A percentile compares a stretch with the other conserved stretches of the same genome.
Conservation (phyloP, 2,888 invertebrate genomes). For the Hyles lineata region DNA sequence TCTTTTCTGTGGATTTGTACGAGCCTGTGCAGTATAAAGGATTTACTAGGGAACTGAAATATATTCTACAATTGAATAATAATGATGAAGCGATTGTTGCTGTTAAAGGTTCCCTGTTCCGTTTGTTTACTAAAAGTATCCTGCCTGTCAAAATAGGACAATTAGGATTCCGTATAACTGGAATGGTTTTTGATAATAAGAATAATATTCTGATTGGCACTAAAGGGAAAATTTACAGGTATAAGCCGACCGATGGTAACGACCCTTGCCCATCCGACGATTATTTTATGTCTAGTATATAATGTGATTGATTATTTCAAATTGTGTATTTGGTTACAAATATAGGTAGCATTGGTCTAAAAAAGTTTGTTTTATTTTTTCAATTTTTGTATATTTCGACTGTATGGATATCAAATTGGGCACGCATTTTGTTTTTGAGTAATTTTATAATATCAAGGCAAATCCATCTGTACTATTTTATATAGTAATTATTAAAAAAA, state of each 20-base stretch:
- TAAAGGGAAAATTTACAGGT: slow-evolving; percentile 78
- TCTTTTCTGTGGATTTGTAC: slow-evolving; percentile 67
- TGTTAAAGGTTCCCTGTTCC: slow-evolving; percentile 73
- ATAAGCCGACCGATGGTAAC: slow-evolving; percentile 67
- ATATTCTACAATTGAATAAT: slow-evolving; percentile 69
- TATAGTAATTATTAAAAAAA: no score
- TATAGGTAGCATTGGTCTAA: no score
- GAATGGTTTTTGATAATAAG: slow-evolving; percentile 69
- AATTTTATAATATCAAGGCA: no score
- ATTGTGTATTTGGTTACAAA: no score
- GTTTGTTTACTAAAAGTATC: slow-evolving; percentile 64
- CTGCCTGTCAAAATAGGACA: slow-evolving; percentile 73
- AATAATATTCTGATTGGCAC: slow-evolving; percentile 76
- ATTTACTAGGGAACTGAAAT: slow-evolving; percentile 73
- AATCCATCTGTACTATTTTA: no score
- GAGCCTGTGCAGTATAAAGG: slow-evolving; percentile 79
- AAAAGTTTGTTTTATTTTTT: no score
- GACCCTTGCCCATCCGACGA: slow-evolving; percentile 77
- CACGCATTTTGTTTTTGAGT: no score
- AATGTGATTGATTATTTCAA: slow-evolving; percentile 31
- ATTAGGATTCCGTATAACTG: slow-evolving; percentile 75
- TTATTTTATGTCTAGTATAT: slow-evolving; percentile 76
- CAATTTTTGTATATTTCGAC: no score
- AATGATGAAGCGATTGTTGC: slow-evolving; percentile 74
- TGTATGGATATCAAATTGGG: no score